Percentiles rank a stretch among this genome's conserved stretches.
Conservation (phyloP, 2,113 vertebrate genomes). For the Bos javanicus region DNA sequence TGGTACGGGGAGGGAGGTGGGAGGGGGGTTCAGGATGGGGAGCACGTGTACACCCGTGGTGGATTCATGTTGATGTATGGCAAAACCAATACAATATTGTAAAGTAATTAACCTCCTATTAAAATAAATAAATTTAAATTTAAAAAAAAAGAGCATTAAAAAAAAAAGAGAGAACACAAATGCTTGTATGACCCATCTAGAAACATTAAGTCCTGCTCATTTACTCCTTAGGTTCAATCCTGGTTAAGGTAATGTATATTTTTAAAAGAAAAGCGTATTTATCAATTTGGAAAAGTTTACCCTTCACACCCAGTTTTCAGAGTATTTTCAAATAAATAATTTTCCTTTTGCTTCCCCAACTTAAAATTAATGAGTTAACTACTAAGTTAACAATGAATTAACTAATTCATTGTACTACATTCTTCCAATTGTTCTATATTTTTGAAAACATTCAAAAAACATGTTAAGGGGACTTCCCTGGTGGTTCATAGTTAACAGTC, state of each 20-base stretch:
- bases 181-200: not conserved
- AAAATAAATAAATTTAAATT: too few species aligned
- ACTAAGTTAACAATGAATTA: not conserved
- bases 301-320: not conserved
- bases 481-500: not conserved
- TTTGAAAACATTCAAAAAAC: not conserved
- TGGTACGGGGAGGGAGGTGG: too few species aligned
- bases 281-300: conserved; percentile 20
- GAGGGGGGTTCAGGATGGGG: too few species aligned
- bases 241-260: not conserved
- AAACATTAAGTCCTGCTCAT: conserved; percentile 9
- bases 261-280: not conserved
- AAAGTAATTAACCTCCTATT: too few species aligned
- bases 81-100: too few species aligned
- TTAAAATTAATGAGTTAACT: not conserved
- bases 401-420: not conserved
- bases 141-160: too few species aligned
- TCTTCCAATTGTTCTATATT: not conserved
- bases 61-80: too few species aligned
- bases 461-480: not conserved
- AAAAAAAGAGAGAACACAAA: not conserved
- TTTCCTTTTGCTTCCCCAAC: not conserved
- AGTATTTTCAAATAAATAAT: conserved; percentile 23
- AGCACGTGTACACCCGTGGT: too few species aligned
- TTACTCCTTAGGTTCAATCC: not conserved